Evolutionary conservation across 2,113 vertebrate species (phyloP), one percentile per base, ranked within the genome.

Genomic region (Osmerus mordax): DNA sequence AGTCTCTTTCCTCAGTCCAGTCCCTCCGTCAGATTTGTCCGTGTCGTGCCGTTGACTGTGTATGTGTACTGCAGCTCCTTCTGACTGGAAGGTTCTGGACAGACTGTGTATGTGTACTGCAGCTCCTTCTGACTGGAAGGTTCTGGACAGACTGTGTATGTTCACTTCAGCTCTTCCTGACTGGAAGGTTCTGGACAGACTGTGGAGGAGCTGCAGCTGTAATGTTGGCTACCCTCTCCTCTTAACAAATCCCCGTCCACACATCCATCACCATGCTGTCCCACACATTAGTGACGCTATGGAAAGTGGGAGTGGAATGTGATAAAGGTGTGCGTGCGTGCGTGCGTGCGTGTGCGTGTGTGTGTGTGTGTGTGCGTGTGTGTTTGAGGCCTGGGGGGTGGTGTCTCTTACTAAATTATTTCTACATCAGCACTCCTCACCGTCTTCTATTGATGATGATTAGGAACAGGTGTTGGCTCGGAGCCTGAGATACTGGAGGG

Each of bases 381-480:
- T 13, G 25, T 16, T 3, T 28, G 52, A 28, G 15, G 19, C 14
- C 23, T 21, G 12, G 36, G 6, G n/a, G 21, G 58, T 60, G 65
- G 65, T 29, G 36, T 18, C 52, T 73, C 21, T 69, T 69, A 51
- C 65, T 68, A 84, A 90, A 91, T 86, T 89, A 87, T 89, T 85
- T 88, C 87, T 89, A 88, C 82, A 71, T 90, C 87, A 71, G 86
- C 82, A 56, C 78, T 76, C 71, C 81, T 73, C 70, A 51, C 74
- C 70, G 66, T 64, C 67, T 61, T 69, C 77, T 79, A 72, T 67
- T 76, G 86, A 87, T 81, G 86, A 77, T 91, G 90, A 93, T 92
- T 88, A 90, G 83, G 86, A 88, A 83, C 90, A 92, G 89, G 91
- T 91, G 91, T 89, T 89, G 79, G 86, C 76, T 75, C 66, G 69